Evolutionary conservation across 2,888 invertebrate genomes (phyloP), one percentile per base, ranked within the genome.

Genomic region (Congeria kusceri): DNA sequence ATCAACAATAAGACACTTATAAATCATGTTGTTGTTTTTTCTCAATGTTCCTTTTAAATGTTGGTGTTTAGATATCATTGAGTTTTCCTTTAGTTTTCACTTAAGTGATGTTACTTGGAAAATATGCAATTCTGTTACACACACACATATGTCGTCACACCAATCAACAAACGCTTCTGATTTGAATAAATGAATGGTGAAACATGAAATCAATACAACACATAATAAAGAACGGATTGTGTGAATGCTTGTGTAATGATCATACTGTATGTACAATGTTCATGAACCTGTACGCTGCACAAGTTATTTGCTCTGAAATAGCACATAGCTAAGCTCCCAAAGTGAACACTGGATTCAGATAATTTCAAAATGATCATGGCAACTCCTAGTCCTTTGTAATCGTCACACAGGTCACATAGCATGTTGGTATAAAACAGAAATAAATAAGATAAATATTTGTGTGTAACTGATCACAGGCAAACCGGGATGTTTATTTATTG

Each of bases 331-430:
- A 56, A 75, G 65, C 70, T 76, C 70, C 70, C 64, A 66, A 63
- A 62, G 63, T 53, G 57, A 56, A 63, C 47, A 20, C n/a, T 23
- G 25, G 47, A 72, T n/a, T 27, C n/a, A n/a, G n/a, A 58, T 15
- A 58, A 27, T 29, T 77, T 67, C 56, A 71, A 64, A 69, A 73
- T 80, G 82, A 83, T 83, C 82, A 83, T 83, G 82, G 82, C 65
- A 82, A 83, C 82, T 79, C 82, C 82, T 83, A 83, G 82, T 83
- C 82, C 82, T 80, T 27, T 20, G 39, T 39, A 39, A 39, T 39
- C 49, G 29, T 63, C 63, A 62, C 62, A 23, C 18, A 66, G 57
- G 29, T 74, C 25, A 47, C 56, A 25, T 58, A 28, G n/a, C 15
- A 44, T 46, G 67, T 74, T 39, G 64, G 62, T 58, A 57, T 9